Conservation (phyloP, 2,888 invertebrate species). For the Erynnis tages region DNA sequence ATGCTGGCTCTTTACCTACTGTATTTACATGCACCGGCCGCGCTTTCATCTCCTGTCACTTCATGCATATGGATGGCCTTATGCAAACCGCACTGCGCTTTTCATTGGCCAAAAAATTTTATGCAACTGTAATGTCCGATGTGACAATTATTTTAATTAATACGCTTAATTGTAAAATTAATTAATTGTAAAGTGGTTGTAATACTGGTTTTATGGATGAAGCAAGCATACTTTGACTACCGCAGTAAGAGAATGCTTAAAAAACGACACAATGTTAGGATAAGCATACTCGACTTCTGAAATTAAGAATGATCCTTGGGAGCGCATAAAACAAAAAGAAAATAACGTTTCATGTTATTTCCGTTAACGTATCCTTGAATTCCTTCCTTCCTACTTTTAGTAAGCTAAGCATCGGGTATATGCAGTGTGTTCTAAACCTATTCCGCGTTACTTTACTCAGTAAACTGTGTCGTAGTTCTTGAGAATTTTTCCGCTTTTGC, state of each 20-base stretch:
- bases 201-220: too few species aligned
- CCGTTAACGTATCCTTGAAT: too few species aligned
- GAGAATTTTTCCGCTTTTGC: conserved; percentile 25
- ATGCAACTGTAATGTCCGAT: background rate
- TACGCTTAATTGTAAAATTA: background rate
- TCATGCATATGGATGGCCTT: conserved; percentile 73
- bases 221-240: too few species aligned
- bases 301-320: too few species aligned
- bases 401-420: background rate
- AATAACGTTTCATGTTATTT: too few species aligned
- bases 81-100: conserved; percentile 68
- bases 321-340: too few species aligned
- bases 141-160: conserved; percentile 5
- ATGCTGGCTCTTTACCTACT: conserved; percentile 56
- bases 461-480: conserved; percentile 29
- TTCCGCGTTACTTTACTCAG: conserved; percentile 16
- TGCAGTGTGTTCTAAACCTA: conserved; percentile 3
- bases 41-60: conserved; percentile 53
- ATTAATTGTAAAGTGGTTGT: too few species aligned
- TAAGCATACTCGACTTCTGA: too few species aligned
- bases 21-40: conserved; percentile 65
- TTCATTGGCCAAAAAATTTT: conserved; percentile 58
- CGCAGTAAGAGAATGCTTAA: too few species aligned
- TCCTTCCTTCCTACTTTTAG: too few species aligned
- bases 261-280: too few species aligned